Evolutionary conservation across 2,113 vertebrate species (phyloP).

Genomic region (Ramphastos sulfuratus): DNA sequence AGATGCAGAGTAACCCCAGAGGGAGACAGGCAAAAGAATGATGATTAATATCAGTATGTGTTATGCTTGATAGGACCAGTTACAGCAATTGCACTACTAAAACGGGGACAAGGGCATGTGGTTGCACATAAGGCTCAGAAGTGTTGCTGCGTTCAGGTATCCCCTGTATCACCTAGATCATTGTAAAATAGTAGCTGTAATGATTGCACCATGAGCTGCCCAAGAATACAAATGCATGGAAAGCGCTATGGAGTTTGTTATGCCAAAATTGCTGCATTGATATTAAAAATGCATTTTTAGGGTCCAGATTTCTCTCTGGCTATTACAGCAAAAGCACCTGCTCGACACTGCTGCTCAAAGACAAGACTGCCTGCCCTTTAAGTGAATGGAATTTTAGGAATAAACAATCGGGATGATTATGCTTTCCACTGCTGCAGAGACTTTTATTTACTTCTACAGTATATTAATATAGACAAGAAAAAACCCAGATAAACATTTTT

Average conservation of each 20-base stretch:
- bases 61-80: background rate
- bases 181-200: background rate
- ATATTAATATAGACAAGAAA: conserved; percentile 54
- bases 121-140: background rate
- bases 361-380: conserved; percentile 32
- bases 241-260: background rate
- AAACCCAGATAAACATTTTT: conserved; percentile 9
- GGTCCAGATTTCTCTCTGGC: conserved; percentile 9
- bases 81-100: background rate
- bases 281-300: conserved; percentile 33
- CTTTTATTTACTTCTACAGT: conserved; percentile 63
- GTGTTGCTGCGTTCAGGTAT: background rate
- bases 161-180: background rate
- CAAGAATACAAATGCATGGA: background rate
- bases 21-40: conserved; percentile 1
- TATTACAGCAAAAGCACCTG: conserved; percentile 55
- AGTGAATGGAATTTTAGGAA: conserved; percentile 22
- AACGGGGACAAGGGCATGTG: background rate
- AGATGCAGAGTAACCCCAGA: background rate
- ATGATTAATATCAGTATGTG: conserved; percentile 11
- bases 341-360: conserved; percentile 18
- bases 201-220: background rate
- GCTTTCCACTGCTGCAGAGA: conserved; percentile 34
- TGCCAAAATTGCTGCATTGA: background rate
- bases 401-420: conserved; percentile 48